A percentile compares a stretch with the other conserved stretches of the same genome.
These are phyloP conservation scores for Spea multiplicata DNA, from an alignment of 2,113 vertebrate species.

Conservation along the genomic window DNA sequence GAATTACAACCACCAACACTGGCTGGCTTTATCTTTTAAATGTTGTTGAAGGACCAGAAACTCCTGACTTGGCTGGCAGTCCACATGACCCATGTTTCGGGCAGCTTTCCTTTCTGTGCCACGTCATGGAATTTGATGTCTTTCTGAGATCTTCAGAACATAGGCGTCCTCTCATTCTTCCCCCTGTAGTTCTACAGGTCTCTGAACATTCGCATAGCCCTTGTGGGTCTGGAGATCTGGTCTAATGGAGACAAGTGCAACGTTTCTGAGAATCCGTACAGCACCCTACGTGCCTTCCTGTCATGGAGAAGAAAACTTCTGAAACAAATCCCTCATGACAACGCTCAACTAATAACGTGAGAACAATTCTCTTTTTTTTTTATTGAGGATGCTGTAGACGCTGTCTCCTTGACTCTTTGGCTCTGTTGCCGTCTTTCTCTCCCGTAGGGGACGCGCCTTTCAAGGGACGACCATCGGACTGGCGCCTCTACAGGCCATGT, in stretches of 20 bases:
- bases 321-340: slow-evolving; percentile 80
- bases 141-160: neutral
- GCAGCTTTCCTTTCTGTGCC: no score
- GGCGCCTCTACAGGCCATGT: slow-evolving; percentile 94
- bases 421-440: slow-evolving; percentile 21
- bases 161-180: slow-evolving; percentile 1
- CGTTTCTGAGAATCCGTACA: slow-evolving; percentile 84
- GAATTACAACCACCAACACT: no score
- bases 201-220: slow-evolving; percentile 85
- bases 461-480: slow-evolving; percentile 91
- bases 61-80: no score
- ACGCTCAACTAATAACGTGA: slow-evolving; percentile 95
- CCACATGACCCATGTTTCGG: no score
- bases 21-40: no score
- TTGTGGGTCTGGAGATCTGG: slow-evolving; percentile 94
- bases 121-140: no score
- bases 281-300: slow-evolving; percentile 87
- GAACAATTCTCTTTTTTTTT: slow-evolving; percentile 47
- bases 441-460: slow-evolving; percentile 80
- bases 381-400: no score
- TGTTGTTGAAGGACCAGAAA: no score
- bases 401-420: no score
- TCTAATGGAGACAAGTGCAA: slow-evolving; percentile 74
- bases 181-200: slow-evolving; percentile 84
- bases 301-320: slow-evolving; percentile 88